Evolutionary conservation across 2,797 vertebrate genomes (phyloP).

Genomic region (Hypotaenidia okinawae): DNA sequence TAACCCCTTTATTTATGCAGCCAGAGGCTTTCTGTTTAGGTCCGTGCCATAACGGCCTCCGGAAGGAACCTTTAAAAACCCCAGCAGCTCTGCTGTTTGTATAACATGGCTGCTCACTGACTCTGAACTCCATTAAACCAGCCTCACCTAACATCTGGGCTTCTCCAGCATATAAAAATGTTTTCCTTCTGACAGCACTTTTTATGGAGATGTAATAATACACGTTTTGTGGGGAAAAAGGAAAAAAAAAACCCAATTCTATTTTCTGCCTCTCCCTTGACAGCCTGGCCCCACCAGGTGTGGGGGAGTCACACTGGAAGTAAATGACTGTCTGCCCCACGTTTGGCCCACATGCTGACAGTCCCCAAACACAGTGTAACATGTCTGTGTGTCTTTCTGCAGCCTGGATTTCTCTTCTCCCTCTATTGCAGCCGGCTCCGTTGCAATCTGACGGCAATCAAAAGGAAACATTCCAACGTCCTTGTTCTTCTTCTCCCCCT

Average conservation of each 20-base stretch:
- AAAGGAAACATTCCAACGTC: neutral
- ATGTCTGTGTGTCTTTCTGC: neutral
- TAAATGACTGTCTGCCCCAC: neutral
- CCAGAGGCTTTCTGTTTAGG: neutral
- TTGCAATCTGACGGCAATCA: neutral
- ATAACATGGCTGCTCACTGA: neutral
- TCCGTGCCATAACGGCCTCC: neutral
- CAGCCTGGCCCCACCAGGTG: slow-evolving; percentile 49
- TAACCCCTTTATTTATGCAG: neutral
- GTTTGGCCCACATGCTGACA: neutral
- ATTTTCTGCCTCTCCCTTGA: neutral
- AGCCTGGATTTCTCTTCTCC: neutral
- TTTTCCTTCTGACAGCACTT: slow-evolving; percentile 70
- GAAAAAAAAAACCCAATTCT: neutral
- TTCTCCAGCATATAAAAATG: slow-evolving; percentile 55
- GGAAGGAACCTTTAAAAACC: slow-evolving; percentile 18
- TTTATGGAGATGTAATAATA: slow-evolving; percentile 70
- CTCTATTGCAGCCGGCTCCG: neutral
- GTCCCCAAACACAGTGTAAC: neutral
- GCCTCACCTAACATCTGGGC: slow-evolving; percentile 67
- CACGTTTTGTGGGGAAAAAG: neutral
- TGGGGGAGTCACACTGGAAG: neutral
- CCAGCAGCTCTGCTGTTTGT: neutral
- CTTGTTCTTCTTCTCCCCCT: neutral
- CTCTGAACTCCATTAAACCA: slow-evolving; percentile 48